phyloP scores from a whole-genome alignment of 1,140 invertebrate species.

The Uloborus diversus region DNA sequence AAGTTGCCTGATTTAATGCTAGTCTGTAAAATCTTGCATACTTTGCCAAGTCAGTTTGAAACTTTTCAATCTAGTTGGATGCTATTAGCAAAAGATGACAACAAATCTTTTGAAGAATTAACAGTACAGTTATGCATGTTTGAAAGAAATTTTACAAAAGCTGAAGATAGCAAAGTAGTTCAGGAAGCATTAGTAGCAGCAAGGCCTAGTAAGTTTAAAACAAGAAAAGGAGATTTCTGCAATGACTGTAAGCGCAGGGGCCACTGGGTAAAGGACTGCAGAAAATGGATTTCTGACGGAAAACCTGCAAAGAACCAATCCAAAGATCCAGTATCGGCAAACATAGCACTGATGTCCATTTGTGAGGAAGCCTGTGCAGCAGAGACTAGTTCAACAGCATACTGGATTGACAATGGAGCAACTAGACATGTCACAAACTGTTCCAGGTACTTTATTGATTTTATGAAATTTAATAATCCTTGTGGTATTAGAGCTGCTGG shows the following conservation, averaged over 20 bases:
- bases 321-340: neutral
- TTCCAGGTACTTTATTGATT: constrained; percentile 3
- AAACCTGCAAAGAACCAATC: neutral
- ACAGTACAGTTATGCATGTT: constrained; percentile 22
- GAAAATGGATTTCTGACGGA: constrained; percentile 27
- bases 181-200: neutral
- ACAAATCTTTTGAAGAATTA: constrained; percentile 28
- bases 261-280: constrained; percentile 23
- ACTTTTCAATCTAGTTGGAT: constrained; percentile 13
- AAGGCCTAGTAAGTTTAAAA: neutral
- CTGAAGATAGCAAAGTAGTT: neutral
- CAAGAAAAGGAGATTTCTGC: neutral
- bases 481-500: constrained; percentile 19
- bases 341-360: neutral
- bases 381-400: neutral
- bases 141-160: constrained; percentile 13
- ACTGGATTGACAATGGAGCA: constrained; percentile 11
- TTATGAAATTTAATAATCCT: neutral
- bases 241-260: constrained; percentile 22
- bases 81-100: constrained; percentile 11
- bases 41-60: neutral
- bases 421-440: constrained; percentile 17
- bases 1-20: constrained; percentile 11
- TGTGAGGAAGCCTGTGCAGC: neutral
- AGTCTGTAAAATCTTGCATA: constrained; percentile 12